phyloP scores from a whole-genome alignment of 2,113 vertebrate species.

The Neoarius graeffei region DNA sequence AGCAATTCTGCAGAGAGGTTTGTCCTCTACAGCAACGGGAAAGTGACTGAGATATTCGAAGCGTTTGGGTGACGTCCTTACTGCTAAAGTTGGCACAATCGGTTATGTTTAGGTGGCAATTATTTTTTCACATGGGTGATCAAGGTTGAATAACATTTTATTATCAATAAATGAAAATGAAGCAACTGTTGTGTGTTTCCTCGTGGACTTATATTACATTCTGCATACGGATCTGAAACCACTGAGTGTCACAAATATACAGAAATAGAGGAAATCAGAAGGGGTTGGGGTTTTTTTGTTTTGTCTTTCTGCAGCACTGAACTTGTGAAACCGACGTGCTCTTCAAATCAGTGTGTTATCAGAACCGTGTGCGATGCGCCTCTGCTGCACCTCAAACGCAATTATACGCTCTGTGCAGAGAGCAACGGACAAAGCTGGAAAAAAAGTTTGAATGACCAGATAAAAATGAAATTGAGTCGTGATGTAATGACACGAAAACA shows the following conservation, averaged over 20 bases:
- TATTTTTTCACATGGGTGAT: background rate
- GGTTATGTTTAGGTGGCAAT: background rate
- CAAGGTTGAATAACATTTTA: background rate
- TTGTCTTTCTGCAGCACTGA: background rate
- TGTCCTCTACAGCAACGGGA: background rate
- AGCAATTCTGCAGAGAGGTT: background rate
- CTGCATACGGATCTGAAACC: slow-evolving; percentile 1
- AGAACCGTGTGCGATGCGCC: background rate
- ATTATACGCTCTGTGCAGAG: background rate
- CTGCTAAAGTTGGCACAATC: background rate
- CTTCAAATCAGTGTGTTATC: background rate
- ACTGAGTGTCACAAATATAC: background rate
- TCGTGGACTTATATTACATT: background rate
- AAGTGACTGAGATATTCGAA: background rate
- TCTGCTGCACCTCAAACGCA: background rate
- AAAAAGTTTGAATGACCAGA: too few relatives aligned
- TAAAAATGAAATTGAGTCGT: too few relatives aligned
- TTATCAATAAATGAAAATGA: background rate
- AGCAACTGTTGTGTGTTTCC: background rate
- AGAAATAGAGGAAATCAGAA: slow-evolving; percentile 1
- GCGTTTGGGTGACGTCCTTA: background rate
- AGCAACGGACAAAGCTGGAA: too few relatives aligned
- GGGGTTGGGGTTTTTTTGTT: background rate
- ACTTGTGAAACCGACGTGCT: background rate
- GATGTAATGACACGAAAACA: too few relatives aligned